phyloP scores from a whole-genome alignment of 2,888 invertebrate species.

The Drosophila robusta region DNA sequence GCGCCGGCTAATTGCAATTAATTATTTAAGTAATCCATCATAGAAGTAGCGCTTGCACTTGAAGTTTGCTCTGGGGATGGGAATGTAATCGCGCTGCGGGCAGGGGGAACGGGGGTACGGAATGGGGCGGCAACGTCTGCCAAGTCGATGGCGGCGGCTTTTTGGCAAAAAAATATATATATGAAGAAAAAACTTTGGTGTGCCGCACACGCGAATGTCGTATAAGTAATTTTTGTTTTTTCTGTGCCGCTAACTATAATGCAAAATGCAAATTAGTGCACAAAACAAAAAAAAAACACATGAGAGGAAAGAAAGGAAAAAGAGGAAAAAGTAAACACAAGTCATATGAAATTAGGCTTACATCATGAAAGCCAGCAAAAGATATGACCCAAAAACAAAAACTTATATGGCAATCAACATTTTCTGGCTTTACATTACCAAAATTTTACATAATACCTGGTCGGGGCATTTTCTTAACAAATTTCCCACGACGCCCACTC shows the following conservation, averaged over 20 bases:
- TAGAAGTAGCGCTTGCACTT: conserved; percentile 47
- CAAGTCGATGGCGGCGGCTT: conserved; percentile 53
- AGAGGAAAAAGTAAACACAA: conserved; percentile 32
- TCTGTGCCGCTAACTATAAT: conserved; percentile 46
- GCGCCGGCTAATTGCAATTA: conserved; percentile 72
- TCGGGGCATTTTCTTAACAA: conserved; percentile 3
- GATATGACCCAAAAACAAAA: conserved; percentile 24
- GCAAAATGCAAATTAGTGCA: conserved; percentile 72
- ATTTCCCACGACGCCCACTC: conserved; percentile 46
- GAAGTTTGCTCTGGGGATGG: conserved; percentile 25
- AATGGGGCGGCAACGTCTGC: conserved; percentile 39
- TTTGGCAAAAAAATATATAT: conserved; percentile 45
- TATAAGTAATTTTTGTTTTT: conserved; percentile 62
- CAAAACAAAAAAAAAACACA: conserved; percentile 12
- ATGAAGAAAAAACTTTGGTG: conserved; percentile 43
- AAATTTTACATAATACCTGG: conserved; percentile 26
- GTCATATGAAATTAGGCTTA: conserved; percentile 50
- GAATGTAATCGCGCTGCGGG: conserved; percentile 10
- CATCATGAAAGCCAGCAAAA: conserved; percentile 45
- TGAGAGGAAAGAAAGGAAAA: conserved; percentile 20
- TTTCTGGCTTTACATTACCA: conserved; percentile 16
- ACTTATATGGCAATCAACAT: conserved; percentile 19
- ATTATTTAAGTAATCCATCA: conserved; percentile 77
- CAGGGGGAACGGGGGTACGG: conserved; percentile 1
- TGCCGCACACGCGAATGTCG: conserved; percentile 72